Base-by-base conservation (phyloP, 2,888 invertebrate species). In the Morinoia aosen region DNA sequence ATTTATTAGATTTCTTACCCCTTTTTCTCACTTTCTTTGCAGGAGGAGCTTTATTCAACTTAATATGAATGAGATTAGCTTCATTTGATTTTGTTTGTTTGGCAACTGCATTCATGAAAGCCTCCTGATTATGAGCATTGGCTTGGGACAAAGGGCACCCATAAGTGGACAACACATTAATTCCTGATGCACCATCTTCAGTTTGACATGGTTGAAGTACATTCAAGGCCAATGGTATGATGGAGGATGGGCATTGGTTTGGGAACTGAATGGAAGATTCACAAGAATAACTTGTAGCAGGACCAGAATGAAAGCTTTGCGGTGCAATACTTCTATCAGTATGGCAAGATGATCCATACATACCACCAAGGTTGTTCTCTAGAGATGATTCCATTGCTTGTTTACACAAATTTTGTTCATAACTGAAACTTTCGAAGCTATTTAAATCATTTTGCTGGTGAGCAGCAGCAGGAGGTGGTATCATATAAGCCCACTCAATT, bases 391-490 rank as follows among this genome's bases (percentile, higher is more conserved):
- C 93, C 93, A 93, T 93, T 57, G 93, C 93, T 33, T 93, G 93
- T 12, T 93, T 93, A 48, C 93, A 93, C 14, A 93, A 33, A 57
- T 93, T 93, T 93, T 93, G 93, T 10, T 57, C 93, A 93, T 93
- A 93, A 33, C 93, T 93, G 93, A 93, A 93, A 33, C 48, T 93
- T 48, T 93, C 11, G 19, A 93, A 93, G 57, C 93, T 57, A 33
- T 93, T 57, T 14, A 93, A 93, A 48, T 93, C 93, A 57, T 93
- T 93, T 19, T 33, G 39, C 40, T 93, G 93, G 57, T 93, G 93
- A 57, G 93, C 93, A 93, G 93, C 93, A 12, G 93, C 93, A 12
- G 93, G 93, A n/a, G 93, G 93, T 25, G 93, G 93, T 48, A 93
- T 93, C 93, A 93, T 93, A 57, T 93, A 93, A 33, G 93, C 93